These are phyloP conservation scores for Echinops telfairi DNA, from an alignment of 2,113 vertebrate genomes.

Conservation along the genomic window DNA sequence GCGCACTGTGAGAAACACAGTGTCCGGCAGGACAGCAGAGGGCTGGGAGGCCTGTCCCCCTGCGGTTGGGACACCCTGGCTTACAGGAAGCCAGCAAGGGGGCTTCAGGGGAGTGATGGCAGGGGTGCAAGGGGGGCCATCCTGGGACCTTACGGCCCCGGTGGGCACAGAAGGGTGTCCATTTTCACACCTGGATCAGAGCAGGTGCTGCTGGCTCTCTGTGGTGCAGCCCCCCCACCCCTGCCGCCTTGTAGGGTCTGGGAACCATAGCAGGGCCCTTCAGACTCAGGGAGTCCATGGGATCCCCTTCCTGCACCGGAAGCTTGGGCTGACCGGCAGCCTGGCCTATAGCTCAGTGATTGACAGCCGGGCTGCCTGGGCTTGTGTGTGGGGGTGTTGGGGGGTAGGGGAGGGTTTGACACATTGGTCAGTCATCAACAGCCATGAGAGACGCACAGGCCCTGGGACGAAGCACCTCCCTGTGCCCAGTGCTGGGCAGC, in stretches of 20 bases:
- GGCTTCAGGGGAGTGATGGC: no score
- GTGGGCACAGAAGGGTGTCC: neutral
- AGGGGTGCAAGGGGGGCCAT: neutral
- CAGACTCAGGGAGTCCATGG: fast-evolving
- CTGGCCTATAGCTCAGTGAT: neutral
- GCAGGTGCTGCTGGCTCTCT: no score
- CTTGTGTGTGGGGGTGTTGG: no score
- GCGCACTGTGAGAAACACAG: no score
- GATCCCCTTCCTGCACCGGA: neutral
- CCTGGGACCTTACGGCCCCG: no score
- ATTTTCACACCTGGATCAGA: no score
- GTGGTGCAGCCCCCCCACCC: neutral
- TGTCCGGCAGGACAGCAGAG: no score
- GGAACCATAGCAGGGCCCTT: neutral
- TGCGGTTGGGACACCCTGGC: no score
- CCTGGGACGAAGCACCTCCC: neutral
- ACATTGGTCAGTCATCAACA: neutral
- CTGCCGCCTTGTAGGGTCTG: neutral
- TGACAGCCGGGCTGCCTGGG: neutral
- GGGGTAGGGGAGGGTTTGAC: neutral
- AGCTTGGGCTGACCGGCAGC: neutral
- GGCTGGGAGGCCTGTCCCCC: no score
- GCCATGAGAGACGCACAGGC: no score
- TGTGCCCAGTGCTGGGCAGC: neutral
- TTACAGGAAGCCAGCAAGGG: no score